Evolutionary conservation across 2,888 invertebrate species (phyloP).

Genomic region (Tricholauxania praeusta): DNA sequence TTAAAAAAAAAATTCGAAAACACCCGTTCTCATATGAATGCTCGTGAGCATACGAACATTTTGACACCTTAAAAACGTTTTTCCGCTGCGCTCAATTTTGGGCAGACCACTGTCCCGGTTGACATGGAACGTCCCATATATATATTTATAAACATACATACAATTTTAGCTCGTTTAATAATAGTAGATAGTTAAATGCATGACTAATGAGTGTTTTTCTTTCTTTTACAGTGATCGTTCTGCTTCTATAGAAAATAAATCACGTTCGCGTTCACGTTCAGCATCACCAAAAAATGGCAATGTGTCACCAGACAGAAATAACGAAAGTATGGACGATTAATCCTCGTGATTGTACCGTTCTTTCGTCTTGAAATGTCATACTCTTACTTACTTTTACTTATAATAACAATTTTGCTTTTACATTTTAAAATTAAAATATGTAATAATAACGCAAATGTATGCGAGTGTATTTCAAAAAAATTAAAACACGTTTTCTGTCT

Average conservation of each 20-base stretch:
- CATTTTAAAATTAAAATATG: constrained; percentile 28
- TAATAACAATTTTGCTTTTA: constrained; percentile 29
- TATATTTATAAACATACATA: too few relatives aligned
- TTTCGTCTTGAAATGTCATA: constrained; percentile 38
- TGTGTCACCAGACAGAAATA: constrained; percentile 69
- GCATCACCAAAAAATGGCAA: constrained; percentile 70
- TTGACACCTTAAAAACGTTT: too few relatives aligned
- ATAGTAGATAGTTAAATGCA: too few relatives aligned
- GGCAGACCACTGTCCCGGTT: too few relatives aligned
- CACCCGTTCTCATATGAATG: too few relatives aligned
- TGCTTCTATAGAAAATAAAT: constrained; percentile 76
- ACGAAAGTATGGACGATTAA: constrained; percentile 69
- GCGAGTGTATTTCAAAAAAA: too few relatives aligned
- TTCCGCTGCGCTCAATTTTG: too few relatives aligned
- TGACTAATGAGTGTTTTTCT: not conserved
- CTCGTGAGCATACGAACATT: too few relatives aligned
- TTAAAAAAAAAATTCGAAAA: too few relatives aligned
- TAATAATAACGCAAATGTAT: not conserved
- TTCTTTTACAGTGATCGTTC: constrained; percentile 74
- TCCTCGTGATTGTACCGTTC: constrained; percentile 45
- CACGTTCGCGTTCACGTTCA: constrained; percentile 71
- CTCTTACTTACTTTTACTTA: constrained; percentile 49
- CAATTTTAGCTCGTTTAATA: too few relatives aligned
- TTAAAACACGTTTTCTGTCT: too few relatives aligned
- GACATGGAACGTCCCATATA: too few relatives aligned